Conservation (phyloP, 2,888 invertebrate genomes). For the Agrochola circellaris region DNA sequence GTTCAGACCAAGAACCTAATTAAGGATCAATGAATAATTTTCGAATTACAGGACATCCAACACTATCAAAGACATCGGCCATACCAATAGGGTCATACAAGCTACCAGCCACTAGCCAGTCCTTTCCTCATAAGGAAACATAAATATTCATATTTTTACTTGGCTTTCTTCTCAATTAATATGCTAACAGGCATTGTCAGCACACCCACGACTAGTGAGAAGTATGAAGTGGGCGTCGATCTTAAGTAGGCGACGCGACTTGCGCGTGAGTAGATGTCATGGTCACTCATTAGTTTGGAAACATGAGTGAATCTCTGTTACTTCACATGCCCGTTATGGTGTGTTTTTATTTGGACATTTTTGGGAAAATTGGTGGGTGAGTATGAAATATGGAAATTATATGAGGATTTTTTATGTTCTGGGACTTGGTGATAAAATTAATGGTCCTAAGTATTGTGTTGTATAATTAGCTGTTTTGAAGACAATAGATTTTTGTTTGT, state of each 20-base stretch:
- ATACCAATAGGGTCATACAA: conserved; percentile 36
- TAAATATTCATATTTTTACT: conserved; percentile 86
- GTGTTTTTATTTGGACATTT: conserved; percentile 44
- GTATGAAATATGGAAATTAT: conserved; percentile 16
- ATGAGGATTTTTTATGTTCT: conserved; percentile 5
- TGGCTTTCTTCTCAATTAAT: conserved; percentile 89
- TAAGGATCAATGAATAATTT: conserved; percentile 5
- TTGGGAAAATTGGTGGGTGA: conserved; percentile 12
- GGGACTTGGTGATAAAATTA: not conserved
- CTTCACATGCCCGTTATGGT: conserved; percentile 51
- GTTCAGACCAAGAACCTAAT: not conserved
- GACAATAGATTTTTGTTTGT: not conserved
- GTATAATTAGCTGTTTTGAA: not conserved
- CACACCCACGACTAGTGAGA: conserved; percentile 83
- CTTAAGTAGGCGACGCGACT: conserved; percentile 77
- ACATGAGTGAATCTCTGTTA: conserved; percentile 63
- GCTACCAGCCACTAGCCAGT: conserved; percentile 46
- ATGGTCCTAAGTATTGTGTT: not conserved
- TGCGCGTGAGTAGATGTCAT: conserved; percentile 83
- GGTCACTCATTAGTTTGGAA: conserved; percentile 80
- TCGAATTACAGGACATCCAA: conserved; percentile 14
- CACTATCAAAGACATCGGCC: conserved; percentile 11
- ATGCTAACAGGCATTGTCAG: conserved; percentile 89
- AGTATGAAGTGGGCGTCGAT: conserved; percentile 80
- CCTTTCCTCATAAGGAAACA: conserved; percentile 74